Conservation (phyloP, 2,113 vertebrate genomes). For the Atherinomorus stipes region DNA sequence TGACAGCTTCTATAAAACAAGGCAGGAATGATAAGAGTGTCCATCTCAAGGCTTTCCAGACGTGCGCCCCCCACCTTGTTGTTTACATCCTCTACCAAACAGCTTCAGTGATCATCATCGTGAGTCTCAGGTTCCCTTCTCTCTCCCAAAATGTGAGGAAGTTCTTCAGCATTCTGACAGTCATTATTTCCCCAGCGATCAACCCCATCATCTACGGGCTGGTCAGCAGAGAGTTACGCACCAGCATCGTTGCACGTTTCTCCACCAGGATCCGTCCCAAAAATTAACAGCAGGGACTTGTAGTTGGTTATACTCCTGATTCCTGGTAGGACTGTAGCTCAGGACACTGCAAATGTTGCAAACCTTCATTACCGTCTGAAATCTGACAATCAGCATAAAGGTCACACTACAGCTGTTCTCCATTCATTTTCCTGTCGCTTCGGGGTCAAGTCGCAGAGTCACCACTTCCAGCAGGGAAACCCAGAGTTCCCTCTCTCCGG, state of each 20-base stretch:
- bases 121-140: conserved; percentile 48
- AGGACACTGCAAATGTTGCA: too few species aligned
- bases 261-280: neutral
- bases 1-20: conserved; percentile 34
- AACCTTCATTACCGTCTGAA: too few species aligned
- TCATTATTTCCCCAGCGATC: conserved; percentile 55
- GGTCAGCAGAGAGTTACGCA: conserved; percentile 63
- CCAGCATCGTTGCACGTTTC: conserved; percentile 47
- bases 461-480: too few species aligned
- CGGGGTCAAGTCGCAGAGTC: too few species aligned
- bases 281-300: too few species aligned
- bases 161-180: conserved; percentile 56
- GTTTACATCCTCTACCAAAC: conserved; percentile 59
- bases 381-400: too few species aligned
- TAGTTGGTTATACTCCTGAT: too few species aligned
- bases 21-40: neutral
- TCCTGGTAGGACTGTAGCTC: too few species aligned
- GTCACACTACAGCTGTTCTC: too few species aligned
- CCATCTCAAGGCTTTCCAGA: conserved; percentile 64
- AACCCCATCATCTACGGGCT: conserved; percentile 75
- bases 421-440: too few species aligned
- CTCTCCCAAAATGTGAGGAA: conserved; percentile 55
- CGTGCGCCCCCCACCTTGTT: conserved; percentile 59
- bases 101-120: neutral
- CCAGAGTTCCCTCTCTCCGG: too few species aligned